Base-by-base conservation (phyloP, 2,113 vertebrate species). In the Psettodes erumei region DNA sequence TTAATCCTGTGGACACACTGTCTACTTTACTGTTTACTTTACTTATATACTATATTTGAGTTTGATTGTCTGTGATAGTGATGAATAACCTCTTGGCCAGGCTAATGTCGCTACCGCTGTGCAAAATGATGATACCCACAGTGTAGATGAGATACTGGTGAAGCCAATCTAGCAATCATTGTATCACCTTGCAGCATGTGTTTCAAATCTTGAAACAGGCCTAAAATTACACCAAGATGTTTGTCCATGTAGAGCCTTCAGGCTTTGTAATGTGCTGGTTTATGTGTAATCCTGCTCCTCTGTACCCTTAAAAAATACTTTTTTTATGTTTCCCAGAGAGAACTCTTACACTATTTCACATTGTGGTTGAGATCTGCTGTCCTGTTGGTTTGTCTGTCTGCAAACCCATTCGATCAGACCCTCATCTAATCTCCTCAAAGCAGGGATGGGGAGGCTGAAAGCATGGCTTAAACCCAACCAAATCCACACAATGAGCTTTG, bases 391-490 rank as follows among this genome's bases (percentile, higher is more conserved):
- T 73, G 78, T 84, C 56, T 74, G 61, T 66, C 61, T 75, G 56
- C 47, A 71, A 81, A 77, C 61, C 63, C 6, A 4, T 65, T 73
- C 69, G 53, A 53, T 80, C 70, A 73, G 59, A 75, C 23, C 53
- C 30, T 54, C 50, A 13, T 87, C 50, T 89, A 86, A 90, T 86
- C 90, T 90, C 83, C 63, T 86, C 83, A 90, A 88, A 90, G 86
- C 8, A 15, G 50, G 15, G 61, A 73, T 71, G 72, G 61, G 59
- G 72, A 72, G 60, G 50, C 68, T 72, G 64, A 81, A 65, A 47
- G 61, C 42, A 64, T 79, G 76, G 76, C 81, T 86, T 81, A 69
- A 83, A 79, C 48, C 63, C 81, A 88, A 37, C 58, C 72, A 89
- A 69, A 89, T 81, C 77, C 77, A 61, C 67, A 71, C 74, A 81